Percentiles rank a stretch among this genome's conserved stretches.
Evolutionary conservation across 2,888 invertebrate species (phyloP).

Genomic region (Odontomyia ornata): DNA sequence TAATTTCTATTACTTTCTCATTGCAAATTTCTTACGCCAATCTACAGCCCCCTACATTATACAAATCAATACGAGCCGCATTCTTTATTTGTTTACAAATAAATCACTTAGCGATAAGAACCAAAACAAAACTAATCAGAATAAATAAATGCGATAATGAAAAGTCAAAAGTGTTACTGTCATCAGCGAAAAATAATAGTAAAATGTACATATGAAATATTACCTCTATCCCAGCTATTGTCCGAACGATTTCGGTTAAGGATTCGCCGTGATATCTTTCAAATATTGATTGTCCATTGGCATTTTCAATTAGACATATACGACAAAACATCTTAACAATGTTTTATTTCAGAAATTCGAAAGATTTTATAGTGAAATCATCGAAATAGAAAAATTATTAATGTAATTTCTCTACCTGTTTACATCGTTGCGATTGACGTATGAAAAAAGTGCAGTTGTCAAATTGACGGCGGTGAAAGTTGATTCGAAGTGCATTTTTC

Average conservation of each 20-base stretch:
- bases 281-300: constrained; percentile 44
- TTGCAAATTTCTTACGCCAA: too few relatives aligned
- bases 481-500: background rate
- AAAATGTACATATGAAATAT: background rate
- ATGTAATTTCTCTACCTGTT: constrained; percentile 1
- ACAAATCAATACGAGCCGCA: too few relatives aligned
- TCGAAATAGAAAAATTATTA: background rate
- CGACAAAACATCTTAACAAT: constrained; percentile 37
- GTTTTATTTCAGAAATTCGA: constrained; percentile 15
- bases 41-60: background rate
- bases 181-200: background rate
- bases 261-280: constrained; percentile 33
- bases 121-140: too few relatives aligned
- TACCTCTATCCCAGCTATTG: constrained; percentile 43
- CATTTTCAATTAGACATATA: constrained; percentile 38
- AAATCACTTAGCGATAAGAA: too few relatives aligned
- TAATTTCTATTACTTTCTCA: too few relatives aligned
- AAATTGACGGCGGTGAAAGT: constrained; percentile 21
- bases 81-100: too few relatives aligned
- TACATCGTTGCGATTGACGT: constrained; percentile 18
- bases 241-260: constrained; percentile 39
- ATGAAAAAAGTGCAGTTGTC: background rate
- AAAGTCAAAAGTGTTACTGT: too few relatives aligned
- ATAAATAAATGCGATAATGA: too few relatives aligned
- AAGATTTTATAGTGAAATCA: background rate